Percentiles rank a stretch among this genome's conserved stretches.
phyloP scores from a whole-genome alignment of 2,113 vertebrate species.

The Silurus meridionalis region DNA sequence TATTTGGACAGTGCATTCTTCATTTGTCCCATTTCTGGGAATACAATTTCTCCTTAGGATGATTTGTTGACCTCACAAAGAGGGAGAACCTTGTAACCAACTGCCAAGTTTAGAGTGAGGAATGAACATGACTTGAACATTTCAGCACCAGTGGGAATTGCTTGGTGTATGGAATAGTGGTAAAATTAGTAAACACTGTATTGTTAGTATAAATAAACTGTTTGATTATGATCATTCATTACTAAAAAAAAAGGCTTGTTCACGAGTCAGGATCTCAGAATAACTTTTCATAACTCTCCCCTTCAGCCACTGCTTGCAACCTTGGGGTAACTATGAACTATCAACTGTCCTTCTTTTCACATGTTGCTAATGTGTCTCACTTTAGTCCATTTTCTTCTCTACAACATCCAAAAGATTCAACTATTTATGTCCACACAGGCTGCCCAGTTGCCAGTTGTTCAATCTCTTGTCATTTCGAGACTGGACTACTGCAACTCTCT shows the following conservation, averaged over 20 bases:
- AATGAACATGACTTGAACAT: background rate
- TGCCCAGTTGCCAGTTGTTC: no score
- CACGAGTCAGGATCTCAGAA: no score
- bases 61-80: background rate
- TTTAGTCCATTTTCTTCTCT: no score
- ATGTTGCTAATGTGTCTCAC: no score
- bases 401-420: no score
- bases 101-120: background rate
- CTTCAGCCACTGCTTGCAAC: no score
- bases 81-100: background rate
- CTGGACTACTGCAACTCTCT: no score
- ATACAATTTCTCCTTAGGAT: background rate
- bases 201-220: background rate
- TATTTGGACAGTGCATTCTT: conserved; percentile 2
- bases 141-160: background rate
- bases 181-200: background rate
- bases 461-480: no score
- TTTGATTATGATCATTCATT: background rate
- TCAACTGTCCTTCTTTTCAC: no score
- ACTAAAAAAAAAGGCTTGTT: background rate
- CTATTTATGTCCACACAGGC: no score
- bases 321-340: no score
- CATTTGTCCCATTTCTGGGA: background rate
- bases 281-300: no score
- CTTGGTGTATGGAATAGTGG: background rate